Percentiles rank a stretch among this genome's conserved stretches.
These are phyloP conservation scores for Drosophila elegans DNA, from an alignment of 1,140 invertebrate genomes.

Conservation along the genomic window DNA sequence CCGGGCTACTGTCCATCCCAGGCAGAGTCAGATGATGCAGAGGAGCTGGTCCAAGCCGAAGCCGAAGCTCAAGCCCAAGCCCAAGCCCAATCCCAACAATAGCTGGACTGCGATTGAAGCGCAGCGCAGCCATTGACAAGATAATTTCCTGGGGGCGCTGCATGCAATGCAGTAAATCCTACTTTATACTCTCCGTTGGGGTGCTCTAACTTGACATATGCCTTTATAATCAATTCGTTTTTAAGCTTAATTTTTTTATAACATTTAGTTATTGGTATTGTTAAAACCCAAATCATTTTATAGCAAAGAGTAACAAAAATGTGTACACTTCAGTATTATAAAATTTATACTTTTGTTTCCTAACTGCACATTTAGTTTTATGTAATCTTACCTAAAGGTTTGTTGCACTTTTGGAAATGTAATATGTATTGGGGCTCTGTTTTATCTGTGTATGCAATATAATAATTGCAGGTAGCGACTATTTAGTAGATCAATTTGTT, in stretches of 20 bases:
- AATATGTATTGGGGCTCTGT: no score
- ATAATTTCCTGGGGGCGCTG: slow-evolving; percentile 75
- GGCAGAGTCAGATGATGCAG: slow-evolving; percentile 24
- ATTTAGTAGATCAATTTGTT: no score
- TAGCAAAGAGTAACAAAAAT: no score
- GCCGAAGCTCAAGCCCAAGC: slow-evolving; percentile 25
- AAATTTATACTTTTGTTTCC: no score
- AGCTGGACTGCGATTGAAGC: slow-evolving; percentile 70
- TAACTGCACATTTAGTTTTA: no score
- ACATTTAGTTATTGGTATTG: no score
- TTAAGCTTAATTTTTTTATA: not conserved
- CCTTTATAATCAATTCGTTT: not conserved
- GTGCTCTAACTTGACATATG: not conserved
- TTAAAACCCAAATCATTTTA: no score
- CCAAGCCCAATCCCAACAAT: slow-evolving; percentile 50
- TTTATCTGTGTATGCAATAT: no score
- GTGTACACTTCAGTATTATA: no score
- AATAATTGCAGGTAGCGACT: no score
- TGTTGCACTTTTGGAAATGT: no score
- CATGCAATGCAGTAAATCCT: slow-evolving; percentile 69
- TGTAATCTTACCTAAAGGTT: no score
- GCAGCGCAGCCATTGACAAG: slow-evolving; percentile 78
- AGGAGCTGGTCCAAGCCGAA: slow-evolving; percentile 26
- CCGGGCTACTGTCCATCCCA: slow-evolving; percentile 47
- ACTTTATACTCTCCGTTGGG: slow-evolving; percentile 39